A percentile compares a stretch with the other conserved stretches of the same genome.
These are phyloP conservation scores for Halesus radiatus DNA, from an alignment of 1,140 invertebrate species.

Conservation along the genomic window DNA sequence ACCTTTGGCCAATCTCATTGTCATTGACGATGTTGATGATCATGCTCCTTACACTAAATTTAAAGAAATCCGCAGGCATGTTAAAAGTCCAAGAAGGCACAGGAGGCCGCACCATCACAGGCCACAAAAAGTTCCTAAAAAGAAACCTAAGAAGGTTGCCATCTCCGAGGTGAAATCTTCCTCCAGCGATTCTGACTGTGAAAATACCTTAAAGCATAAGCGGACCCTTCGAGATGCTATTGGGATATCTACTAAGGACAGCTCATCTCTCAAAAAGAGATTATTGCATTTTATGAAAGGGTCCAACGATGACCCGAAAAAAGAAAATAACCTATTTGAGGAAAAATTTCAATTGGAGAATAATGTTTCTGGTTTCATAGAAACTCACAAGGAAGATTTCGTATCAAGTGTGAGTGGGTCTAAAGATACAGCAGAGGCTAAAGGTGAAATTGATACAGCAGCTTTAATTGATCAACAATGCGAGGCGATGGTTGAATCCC, in stretches of 20 bases:
- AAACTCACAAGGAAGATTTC: not conserved
- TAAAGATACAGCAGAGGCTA: not conserved
- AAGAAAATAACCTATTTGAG: no score
- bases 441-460: no score
- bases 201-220: slow-evolving; percentile 13
- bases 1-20: not conserved
- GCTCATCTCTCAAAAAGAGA: slow-evolving; percentile 39
- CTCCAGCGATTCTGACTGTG: slow-evolving; percentile 36
- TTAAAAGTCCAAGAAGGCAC: not conserved
- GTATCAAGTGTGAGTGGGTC: not conserved
- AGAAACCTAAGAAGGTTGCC: not conserved
- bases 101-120: slow-evolving; percentile 9
- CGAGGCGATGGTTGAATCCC: no score
- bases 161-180: slow-evolving; percentile 1
- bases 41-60: not conserved
- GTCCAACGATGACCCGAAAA: not conserved
- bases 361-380: not conserved
- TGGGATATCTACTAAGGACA: slow-evolving; percentile 24
- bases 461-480: no score
- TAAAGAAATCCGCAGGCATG: not conserved
- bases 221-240: slow-evolving; percentile 35
- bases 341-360: no score
- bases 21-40: slow-evolving; percentile 28
- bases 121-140: not conserved
- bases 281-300: slow-evolving; percentile 28